Evolutionary conservation across 2,797 vertebrate genomes (phyloP).

Genomic region (Pseudocheirus occidentalis): DNA sequence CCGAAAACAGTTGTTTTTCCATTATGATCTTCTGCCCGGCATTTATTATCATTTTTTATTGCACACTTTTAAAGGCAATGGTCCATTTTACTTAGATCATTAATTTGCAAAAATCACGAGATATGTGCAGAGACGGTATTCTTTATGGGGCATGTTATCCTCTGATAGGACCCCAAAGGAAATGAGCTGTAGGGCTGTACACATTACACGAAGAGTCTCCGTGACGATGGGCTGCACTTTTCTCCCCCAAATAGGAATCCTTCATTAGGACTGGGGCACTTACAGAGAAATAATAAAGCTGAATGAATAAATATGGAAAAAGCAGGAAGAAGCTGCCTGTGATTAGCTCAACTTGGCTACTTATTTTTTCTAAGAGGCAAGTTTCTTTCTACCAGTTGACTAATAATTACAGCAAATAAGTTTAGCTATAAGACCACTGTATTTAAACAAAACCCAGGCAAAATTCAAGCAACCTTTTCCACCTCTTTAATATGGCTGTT

Average conservation of each 20-base stretch:
- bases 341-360: slow-evolving; percentile 11
- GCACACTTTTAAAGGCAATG: slow-evolving; percentile 80
- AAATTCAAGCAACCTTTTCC: neutral
- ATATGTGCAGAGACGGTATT: slow-evolving; percentile 77
- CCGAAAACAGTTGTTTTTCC: slow-evolving; percentile 78
- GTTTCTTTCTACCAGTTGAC: slow-evolving; percentile 48
- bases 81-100: slow-evolving; percentile 78
- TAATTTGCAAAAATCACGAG: slow-evolving; percentile 84
- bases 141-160: slow-evolving; percentile 73
- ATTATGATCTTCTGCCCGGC: slow-evolving; percentile 73
- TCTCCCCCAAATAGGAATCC: slow-evolving; percentile 71
- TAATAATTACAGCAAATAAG: neutral
- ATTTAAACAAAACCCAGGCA: neutral
- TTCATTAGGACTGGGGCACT: slow-evolving; percentile 68
- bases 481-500: neutral
- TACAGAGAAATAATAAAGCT: slow-evolving; percentile 70
- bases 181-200: slow-evolving; percentile 75
- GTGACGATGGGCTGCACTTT: slow-evolving; percentile 57
- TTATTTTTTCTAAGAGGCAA: slow-evolving; percentile 62
- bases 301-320: slow-evolving; percentile 48
- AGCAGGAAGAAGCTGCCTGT: slow-evolving; percentile 40
- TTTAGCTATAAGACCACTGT: neutral
- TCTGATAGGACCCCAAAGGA: slow-evolving; percentile 78
- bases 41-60: slow-evolving; percentile 80
- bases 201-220: slow-evolving; percentile 70